These are phyloP conservation scores for Metalampra italica DNA, from an alignment of 2,888 invertebrate species.

Conservation along the genomic window DNA sequence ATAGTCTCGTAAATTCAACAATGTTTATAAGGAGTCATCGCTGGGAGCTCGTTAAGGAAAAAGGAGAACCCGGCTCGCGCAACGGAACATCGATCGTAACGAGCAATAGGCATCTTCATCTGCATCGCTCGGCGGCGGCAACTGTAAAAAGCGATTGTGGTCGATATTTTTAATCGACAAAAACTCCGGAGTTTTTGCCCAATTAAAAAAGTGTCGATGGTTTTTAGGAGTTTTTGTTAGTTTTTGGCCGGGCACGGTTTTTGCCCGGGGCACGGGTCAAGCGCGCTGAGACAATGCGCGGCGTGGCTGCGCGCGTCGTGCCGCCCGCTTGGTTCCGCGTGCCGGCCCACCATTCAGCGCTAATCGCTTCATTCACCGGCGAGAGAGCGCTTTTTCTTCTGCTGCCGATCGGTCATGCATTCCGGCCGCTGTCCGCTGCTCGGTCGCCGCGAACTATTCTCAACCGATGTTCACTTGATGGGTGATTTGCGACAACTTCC, in stretches of 20 bases:
- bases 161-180: slow-evolving; percentile 36
- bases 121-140: neutral
- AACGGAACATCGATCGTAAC: neutral
- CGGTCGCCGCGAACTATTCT: slow-evolving; percentile 42
- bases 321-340: slow-evolving; percentile 65
- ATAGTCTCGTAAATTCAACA: neutral
- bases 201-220: slow-evolving; percentile 55
- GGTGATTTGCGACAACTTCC: slow-evolving; percentile 39
- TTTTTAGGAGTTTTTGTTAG: slow-evolving; percentile 30
- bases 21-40: neutral
- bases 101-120: neutral
- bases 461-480: slow-evolving; percentile 36
- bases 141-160: slow-evolving; percentile 27
- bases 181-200: slow-evolving; percentile 60
- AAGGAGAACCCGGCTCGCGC: neutral
- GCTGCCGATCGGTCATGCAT: slow-evolving; percentile 73
- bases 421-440: slow-evolving; percentile 38
- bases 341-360: slow-evolving; percentile 68
- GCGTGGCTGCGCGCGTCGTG: slow-evolving; percentile 58
- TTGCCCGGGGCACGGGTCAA: slow-evolving; percentile 75
- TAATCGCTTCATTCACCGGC: slow-evolving; percentile 76
- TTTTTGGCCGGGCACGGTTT: slow-evolving; percentile 35
- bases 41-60: too few species aligned
- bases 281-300: slow-evolving; percentile 68
- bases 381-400: slow-evolving; percentile 63